Evolutionary conservation across 2,888 invertebrate genomes (phyloP).

Genomic region (Pristionchus entomophagus): DNA sequence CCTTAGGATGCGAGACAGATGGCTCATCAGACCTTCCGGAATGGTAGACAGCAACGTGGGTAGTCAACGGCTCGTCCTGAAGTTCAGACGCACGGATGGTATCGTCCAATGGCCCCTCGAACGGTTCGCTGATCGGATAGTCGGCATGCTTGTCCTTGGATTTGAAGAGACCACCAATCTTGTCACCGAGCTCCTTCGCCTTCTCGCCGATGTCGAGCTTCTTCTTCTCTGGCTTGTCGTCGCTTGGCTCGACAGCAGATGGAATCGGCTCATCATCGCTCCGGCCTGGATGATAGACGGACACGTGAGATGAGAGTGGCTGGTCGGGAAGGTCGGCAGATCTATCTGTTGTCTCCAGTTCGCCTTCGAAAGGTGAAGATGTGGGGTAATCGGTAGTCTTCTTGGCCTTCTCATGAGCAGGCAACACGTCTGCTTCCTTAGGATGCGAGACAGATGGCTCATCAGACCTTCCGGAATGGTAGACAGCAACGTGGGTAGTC

Average conservation of each 20-base stretch:
- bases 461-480: background rate
- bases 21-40: background rate
- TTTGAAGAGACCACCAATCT: constrained; percentile 1
- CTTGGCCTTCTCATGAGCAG: background rate
- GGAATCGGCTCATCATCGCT: background rate
- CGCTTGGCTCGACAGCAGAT: background rate
- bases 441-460: background rate
- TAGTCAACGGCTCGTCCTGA: background rate
- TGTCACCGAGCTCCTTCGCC: background rate
- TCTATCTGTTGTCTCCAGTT: background rate
- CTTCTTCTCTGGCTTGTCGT: constrained; percentile 4
- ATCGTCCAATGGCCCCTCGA: background rate
- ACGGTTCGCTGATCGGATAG: background rate
- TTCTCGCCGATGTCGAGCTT: constrained; percentile 14
- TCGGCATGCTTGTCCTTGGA: background rate
- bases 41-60: background rate
- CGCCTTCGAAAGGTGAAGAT: background rate
- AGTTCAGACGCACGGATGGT: background rate
- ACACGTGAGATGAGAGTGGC: background rate
- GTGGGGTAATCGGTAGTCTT: background rate
- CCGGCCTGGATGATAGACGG: background rate
- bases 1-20: background rate
- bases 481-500: background rate
- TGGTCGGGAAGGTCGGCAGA: background rate
- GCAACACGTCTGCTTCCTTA: background rate